phyloP scores from a whole-genome alignment of 1,140 invertebrate genomes.

The Penaeus vannamei region DNA sequence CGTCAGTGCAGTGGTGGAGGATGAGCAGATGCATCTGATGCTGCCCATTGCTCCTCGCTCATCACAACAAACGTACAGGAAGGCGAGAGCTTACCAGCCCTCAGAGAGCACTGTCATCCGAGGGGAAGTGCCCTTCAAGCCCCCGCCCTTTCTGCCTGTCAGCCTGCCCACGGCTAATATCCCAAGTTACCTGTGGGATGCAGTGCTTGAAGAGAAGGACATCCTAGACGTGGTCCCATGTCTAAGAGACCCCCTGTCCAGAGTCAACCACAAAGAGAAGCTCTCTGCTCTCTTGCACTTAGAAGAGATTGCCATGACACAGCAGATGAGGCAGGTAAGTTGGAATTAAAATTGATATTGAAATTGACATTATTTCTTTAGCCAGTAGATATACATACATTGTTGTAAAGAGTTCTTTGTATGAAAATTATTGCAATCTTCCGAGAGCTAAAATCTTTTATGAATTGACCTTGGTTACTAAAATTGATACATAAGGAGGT shows the following conservation, averaged over 20 bases:
- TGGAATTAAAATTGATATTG: too few species aligned
- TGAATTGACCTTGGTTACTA: too few species aligned
- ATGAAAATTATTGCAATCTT: too few species aligned
- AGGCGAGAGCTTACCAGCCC: conserved; percentile 57
- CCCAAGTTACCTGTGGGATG: conserved; percentile 69
- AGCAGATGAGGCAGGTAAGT: conserved; percentile 48
- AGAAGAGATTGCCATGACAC: conserved; percentile 75
- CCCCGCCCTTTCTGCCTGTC: conserved; percentile 73
- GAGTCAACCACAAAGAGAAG: conserved; percentile 69
- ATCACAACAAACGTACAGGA: conserved; percentile 64
- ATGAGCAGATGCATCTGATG: conserved; percentile 54
- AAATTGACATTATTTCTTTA: background rate
- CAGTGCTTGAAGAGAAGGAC: conserved; percentile 68
- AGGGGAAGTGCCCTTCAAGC: conserved; percentile 73
- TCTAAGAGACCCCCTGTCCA: conserved; percentile 62
- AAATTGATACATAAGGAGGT: too few species aligned
- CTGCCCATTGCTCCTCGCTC: conserved; percentile 59
- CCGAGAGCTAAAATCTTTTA: too few species aligned
- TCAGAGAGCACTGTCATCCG: conserved; percentile 75
- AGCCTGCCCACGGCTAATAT: conserved; percentile 69
- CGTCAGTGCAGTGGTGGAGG: conserved; percentile 73
- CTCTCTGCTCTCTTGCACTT: conserved; percentile 83
- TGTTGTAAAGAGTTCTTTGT: too few species aligned
- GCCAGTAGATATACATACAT: background rate
- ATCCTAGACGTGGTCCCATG: conserved; percentile 67